phyloP scores from a whole-genome alignment of 2,113 vertebrate genomes.

The Gallinago media region DNA sequence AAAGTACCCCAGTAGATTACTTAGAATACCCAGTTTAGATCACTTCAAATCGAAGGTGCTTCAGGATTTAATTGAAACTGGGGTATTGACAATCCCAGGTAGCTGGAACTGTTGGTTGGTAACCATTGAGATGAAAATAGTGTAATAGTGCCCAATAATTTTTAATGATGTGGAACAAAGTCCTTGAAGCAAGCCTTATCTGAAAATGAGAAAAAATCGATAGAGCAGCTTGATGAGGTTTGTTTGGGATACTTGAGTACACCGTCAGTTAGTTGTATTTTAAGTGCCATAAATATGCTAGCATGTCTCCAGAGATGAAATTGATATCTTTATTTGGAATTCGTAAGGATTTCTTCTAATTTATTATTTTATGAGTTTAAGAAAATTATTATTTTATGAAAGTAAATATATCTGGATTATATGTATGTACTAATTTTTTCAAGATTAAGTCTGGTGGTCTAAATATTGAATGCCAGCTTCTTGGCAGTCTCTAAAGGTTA shows the following conservation, averaged over 20 bases:
- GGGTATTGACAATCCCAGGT: not conserved
- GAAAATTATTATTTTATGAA: not conserved
- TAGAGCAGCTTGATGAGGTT: not conserved
- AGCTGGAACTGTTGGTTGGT: not conserved
- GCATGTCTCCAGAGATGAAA: not conserved
- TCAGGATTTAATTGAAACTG: not conserved
- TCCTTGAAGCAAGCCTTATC: not conserved
- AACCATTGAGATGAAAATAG: not conserved
- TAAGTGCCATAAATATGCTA: not conserved
- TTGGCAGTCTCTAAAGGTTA: not conserved
- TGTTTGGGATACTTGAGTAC: not conserved
- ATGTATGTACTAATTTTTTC: not conserved
- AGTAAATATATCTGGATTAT: not conserved
- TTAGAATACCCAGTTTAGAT: not conserved
- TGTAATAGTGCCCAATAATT: not conserved
- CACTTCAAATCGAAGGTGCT: not conserved
- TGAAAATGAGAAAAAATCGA: not conserved
- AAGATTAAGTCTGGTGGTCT: not conserved
- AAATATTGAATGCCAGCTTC: not conserved
- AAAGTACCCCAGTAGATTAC: not conserved
- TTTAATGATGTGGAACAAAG: not conserved
- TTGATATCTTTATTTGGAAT: not conserved
- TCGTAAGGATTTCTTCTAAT: not conserved
- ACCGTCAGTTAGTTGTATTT: not conserved
- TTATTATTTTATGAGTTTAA: not conserved